Evolutionary conservation across 2,113 vertebrate species (phyloP).

Genomic region (Tenebrosternarchus preto): DNA sequence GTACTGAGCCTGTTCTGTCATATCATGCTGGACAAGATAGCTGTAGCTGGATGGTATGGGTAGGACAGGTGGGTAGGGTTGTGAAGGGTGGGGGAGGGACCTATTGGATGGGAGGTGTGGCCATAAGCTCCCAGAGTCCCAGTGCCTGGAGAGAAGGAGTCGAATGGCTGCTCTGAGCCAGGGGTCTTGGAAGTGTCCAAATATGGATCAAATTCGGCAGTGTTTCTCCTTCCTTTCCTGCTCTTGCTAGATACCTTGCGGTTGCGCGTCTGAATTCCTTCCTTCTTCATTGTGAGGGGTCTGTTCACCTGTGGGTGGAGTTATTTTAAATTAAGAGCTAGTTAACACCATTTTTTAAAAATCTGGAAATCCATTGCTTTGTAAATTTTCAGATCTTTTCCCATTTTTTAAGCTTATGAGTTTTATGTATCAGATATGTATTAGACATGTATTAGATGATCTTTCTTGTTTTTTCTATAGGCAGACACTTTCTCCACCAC

Average conservation of each 20-base stretch:
- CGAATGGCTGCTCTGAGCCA: conserved; percentile 31
- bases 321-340: neutral
- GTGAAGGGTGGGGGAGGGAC: conserved; percentile 53
- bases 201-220: conserved; percentile 42
- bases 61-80: conserved; percentile 59
- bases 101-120: conserved; percentile 62
- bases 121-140: conserved; percentile 69
- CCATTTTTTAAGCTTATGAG: neutral
- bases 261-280: conserved; percentile 82
- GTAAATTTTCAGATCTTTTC: no score
- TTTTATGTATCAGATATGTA: no score
- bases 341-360: no score
- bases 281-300: conserved; percentile 81
- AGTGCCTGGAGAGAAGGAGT: conserved; percentile 64
- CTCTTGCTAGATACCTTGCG: conserved; percentile 76
- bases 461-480: neutral
- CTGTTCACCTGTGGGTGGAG: conserved; percentile 74
- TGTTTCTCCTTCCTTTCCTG: conserved; percentile 65
- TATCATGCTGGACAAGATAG: conserved; percentile 63
- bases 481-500: neutral
- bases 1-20: conserved; percentile 9
- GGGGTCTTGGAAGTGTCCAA: conserved; percentile 46
- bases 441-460: neutral
- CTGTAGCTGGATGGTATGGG: conserved; percentile 63
- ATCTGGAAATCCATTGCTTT: no score